phyloP scores from a whole-genome alignment of 2,888 invertebrate genomes.

The Melangyna quadrimaculata region DNA sequence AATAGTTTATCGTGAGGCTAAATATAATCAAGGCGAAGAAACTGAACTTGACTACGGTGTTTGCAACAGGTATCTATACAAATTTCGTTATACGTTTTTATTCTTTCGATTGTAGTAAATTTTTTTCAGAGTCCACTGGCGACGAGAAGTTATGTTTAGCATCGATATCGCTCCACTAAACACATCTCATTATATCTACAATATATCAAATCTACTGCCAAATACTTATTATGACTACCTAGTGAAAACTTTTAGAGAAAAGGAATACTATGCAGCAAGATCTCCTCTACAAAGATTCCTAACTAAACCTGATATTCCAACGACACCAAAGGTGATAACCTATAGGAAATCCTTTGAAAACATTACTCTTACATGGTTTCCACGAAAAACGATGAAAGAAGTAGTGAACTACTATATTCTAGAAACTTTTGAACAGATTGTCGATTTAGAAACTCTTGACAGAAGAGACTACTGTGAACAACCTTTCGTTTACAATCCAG shows the following conservation, averaged over 20 bases:
- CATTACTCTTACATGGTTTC: constrained; percentile 83
- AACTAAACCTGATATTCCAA: constrained; percentile 84
- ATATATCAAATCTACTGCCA: constrained; percentile 83
- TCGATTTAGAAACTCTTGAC: constrained; percentile 80
- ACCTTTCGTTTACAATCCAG: constrained; percentile 66
- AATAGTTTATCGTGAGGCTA: constrained; percentile 74
- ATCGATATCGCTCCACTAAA: constrained; percentile 69
- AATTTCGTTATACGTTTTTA: background rate
- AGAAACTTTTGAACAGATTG: constrained; percentile 77
- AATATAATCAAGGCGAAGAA: constrained; percentile 58
- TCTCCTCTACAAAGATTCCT: constrained; percentile 81
- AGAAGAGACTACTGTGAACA: constrained; percentile 82
- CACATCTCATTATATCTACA: constrained; percentile 75
- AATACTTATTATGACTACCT: constrained; percentile 88
- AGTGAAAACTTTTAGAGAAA: constrained; percentile 85
- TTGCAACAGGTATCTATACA: constrained; percentile 71
- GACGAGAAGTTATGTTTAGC: constrained; percentile 74
- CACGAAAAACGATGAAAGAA: constrained; percentile 75
- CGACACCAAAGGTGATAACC: constrained; percentile 75
- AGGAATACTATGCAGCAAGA: constrained; percentile 77
- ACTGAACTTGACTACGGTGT: constrained; percentile 76
- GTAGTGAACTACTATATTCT: constrained; percentile 78
- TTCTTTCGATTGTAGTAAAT: background rate
- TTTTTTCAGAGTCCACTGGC: constrained; percentile 76
- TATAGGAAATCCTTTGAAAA: constrained; percentile 76